Base-by-base conservation (phyloP, 2,797 vertebrate genomes). In the Eulemur coronatus region DNA sequence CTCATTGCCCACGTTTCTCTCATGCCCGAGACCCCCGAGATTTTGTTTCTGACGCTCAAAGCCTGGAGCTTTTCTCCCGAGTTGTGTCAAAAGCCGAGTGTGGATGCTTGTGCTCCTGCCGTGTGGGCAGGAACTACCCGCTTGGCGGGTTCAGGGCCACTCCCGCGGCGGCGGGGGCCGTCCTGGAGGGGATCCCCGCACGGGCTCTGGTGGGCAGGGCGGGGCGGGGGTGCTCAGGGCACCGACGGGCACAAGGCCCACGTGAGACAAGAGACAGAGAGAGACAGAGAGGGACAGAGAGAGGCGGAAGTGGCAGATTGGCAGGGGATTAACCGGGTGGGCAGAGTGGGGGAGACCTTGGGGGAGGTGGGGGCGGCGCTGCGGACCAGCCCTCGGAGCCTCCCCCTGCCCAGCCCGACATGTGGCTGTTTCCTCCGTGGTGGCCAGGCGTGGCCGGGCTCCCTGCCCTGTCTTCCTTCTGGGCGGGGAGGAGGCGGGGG, bases 371-470 rank as follows among this genome's bases (percentile, higher is more conserved):
- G 61, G 15, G 33, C 3, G 15, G 15, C 3, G 15, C 46, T 12
- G 26, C 10, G 2, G 33, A 22, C 35, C 24, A 12, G 43, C 15
- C 26, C 7, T 2, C 30, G 3, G 15, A 38, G 63, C 22, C 35
- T 50, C 55, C 55, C 52, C 1, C 0, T 18, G 35, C 17, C 1
- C 0, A 15, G n/a, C 17, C 65, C 2, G 46, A 28, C 1, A 0
- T 24, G 17, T 30, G 61, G 70, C 50, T 87, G 43, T 33, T 48
- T 3, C 35, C 26, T 0, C 0, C 20, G 30, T 55, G 0, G 0
- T 28, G 48, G 18, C 30, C 30, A 41, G 41, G 61, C 26, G 12
- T 78, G 35, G 13, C 38, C 5, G 1, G 33, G 50, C 28, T 24
- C 18, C 28, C 17, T 10, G 6, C 13, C 9, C 1, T 76, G 50